Percentiles rank a stretch among this genome's conserved stretches.
Conservation (phyloP, 2,113 vertebrate genomes). For the Gorsachius goisagi region DNA sequence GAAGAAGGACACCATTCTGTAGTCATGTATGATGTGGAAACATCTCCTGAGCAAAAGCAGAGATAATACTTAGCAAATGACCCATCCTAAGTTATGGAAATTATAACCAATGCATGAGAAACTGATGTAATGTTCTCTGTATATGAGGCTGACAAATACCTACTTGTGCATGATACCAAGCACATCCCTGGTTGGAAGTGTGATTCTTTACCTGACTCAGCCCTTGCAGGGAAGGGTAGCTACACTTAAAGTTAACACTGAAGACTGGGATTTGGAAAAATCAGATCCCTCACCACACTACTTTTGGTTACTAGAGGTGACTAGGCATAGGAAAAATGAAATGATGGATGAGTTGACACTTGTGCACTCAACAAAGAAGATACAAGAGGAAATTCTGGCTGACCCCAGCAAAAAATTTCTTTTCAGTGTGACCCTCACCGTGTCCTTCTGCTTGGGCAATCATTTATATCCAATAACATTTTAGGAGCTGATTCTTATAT, state of each 20-base stretch:
- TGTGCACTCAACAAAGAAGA: neutral
- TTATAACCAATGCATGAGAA: neutral
- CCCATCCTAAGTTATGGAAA: neutral
- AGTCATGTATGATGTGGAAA: neutral
- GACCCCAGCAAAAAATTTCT: neutral
- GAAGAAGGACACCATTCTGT: neutral
- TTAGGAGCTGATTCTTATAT: neutral
- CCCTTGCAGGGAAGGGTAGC: neutral
- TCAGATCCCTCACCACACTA: neutral
- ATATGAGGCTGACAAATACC: neutral
- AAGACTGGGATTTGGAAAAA: neutral
- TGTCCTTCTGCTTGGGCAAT: conserved; percentile 28
- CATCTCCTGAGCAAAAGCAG: neutral
- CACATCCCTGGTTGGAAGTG: neutral
- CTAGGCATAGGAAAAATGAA: neutral
- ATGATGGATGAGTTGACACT: conserved; percentile 19
- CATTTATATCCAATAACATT: conserved; percentile 10
- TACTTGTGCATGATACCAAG: neutral
- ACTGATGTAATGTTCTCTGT: neutral
- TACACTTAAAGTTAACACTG: neutral
- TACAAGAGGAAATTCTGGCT: conserved; percentile 8
- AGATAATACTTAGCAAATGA: neutral
- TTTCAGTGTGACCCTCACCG: neutral
- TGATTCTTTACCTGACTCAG: neutral
- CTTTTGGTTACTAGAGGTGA: neutral